phyloP scores from a whole-genome alignment of 1,140 invertebrate genomes.

The Dendrolimus punctatus region DNA sequence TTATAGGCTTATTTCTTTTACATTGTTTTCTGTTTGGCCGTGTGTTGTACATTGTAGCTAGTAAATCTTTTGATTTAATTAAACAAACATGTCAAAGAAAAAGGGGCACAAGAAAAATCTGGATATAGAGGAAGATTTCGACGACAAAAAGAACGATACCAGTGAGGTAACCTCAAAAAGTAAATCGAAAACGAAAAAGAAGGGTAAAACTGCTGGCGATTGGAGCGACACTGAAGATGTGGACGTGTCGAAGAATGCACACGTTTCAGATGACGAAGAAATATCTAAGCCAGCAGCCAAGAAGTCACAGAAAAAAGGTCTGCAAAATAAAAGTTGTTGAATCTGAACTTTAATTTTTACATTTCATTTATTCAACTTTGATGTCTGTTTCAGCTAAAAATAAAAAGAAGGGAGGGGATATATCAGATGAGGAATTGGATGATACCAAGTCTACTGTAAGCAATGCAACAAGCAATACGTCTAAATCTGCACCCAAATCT shows the following conservation, averaged over 20 bases:
- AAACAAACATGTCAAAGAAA: conserved; percentile 73
- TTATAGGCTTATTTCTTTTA: too few species aligned
- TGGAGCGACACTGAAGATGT: conserved; percentile 69
- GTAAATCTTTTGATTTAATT: too few species aligned
- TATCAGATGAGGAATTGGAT: conserved; percentile 55
- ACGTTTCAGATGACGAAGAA: conserved; percentile 67
- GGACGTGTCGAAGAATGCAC: conserved; percentile 40
- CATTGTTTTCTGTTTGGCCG: too few species aligned
- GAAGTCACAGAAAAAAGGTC: conserved; percentile 72
- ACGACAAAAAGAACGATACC: conserved; percentile 62
- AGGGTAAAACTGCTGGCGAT: conserved; percentile 68
- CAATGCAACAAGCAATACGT: conserved; percentile 37
- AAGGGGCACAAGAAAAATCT: conserved; percentile 76
- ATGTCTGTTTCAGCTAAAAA: conserved; percentile 32
- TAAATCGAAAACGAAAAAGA: conserved; percentile 67
- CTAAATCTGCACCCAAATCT: conserved; percentile 39
- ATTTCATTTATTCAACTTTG: conserved; percentile 2
- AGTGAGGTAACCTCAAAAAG: conserved; percentile 69
- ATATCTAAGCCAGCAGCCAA: conserved; percentile 58
- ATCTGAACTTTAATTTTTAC: conserved; percentile 1
- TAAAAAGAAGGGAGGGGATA: conserved; percentile 49
- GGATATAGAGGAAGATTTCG: conserved; percentile 73
- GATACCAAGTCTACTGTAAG: conserved; percentile 40
- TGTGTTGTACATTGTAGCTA: too few species aligned
- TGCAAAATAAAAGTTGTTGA: background rate